Evolutionary conservation across 2,888 invertebrate species (phyloP), one percentile per base, ranked within the genome.

Genomic region (Hirtodrosophila histrioides): DNA sequence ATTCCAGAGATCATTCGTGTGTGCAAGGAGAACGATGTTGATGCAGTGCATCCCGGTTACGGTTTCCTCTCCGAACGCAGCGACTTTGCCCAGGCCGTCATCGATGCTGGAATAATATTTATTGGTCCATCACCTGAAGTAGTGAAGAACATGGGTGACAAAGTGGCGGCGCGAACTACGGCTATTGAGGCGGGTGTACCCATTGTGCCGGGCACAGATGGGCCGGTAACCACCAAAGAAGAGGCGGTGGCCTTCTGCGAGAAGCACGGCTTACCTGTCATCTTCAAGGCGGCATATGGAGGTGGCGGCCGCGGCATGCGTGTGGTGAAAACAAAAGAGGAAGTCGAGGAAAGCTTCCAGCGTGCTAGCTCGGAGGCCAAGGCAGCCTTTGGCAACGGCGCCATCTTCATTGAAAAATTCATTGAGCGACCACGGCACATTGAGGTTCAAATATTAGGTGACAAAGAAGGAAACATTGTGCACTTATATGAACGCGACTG

Each of bases 201-300:
- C 44, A 98, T 99, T 61, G 98, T 99, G 0, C 98, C 99, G 2
- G 99, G 99, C 60, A 98, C 98, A 0, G 96, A 97, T 84, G 97
- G 97, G 0, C 99, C 99, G 0, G 94, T 99, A 1, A 95, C 94
- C 0, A 94, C 95, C 0, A 94, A 96, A 67, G 96, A 96, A 62
- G 97, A 97, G 89, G 98, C 98, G 0, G 83, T 94, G 66, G 95
- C 95, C 54, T 99, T 99, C 92, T 97, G 97, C 90, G 93, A 95
- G 73, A 94, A 96, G 90, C 96, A 98, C 90, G 98, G 99, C 0
- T 93, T 98, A 48, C 99, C 99, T 0, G 97, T 99, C 61, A 99
- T 99, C 88, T 97, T 99, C 90, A 99, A 99, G 93, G 99, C 99
- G 2, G 99, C 99, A 0, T 99, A 94, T 91, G 99, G 99, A 60